Evolutionary conservation across 2,113 vertebrate species (phyloP), one percentile per base, ranked within the genome.

Genomic region (Formicarius rufipectus): DNA sequence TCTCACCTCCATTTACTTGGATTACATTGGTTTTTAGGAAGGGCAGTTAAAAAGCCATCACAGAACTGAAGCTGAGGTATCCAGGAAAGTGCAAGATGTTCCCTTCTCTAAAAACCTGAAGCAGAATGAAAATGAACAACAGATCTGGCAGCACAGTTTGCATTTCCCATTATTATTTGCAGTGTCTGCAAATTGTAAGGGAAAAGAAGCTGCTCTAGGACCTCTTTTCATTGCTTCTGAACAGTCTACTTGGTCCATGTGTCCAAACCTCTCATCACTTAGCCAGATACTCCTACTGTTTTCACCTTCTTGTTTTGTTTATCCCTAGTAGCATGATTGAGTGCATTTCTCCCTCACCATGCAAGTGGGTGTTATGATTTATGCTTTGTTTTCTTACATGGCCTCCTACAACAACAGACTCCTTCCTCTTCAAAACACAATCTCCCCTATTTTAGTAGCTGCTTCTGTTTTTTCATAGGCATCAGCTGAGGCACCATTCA

Each of bases 351-450:
- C 24, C 33, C 31, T 84, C 67, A 90, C 42, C 63, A 72, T 47
- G 44, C 59, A 90, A 88, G 88, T 91, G 83, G 90, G 75, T 95
- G 92, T 88, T 90, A 88, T 19, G 55, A 88, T 92, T 93, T 90
- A 93, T 81, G 59, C 72, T 90, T 79, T 95, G 73, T 85, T 94
- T 96, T 93, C 72, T 93, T 49, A 90, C 94, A 92, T 56, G 67
- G 60, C 63, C 31, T 93, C 82, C 82, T 86, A 88, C 47, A 4
- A 88, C 47, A 4, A 71, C 28, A 74, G 63, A 27, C 28, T 63
- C 13, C 12, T 90, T 19, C 76, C 55, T 63, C 64, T 68, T 89
- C 71, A 50, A 69, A 84, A 71, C 45, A 76, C 31, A 40, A 12
- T 93, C 71, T 81, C 68, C 56, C 47, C 28, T 31, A 22, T n/a